phyloP scores from a whole-genome alignment of 2,888 invertebrate genomes.

The Sphinx pinastri region DNA sequence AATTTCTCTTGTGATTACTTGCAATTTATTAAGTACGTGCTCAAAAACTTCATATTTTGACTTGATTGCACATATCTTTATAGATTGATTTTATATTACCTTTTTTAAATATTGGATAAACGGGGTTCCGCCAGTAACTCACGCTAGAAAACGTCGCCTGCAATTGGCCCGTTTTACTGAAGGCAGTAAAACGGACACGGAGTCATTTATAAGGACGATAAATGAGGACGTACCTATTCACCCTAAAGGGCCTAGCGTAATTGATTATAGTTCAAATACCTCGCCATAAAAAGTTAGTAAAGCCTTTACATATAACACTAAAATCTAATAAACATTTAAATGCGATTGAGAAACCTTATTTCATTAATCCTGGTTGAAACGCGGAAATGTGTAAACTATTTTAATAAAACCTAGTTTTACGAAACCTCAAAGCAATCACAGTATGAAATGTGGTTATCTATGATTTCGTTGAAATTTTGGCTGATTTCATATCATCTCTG shows the following conservation, averaged over 20 bases:
- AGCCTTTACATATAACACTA: too few relatives aligned
- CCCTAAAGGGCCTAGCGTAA: too few relatives aligned
- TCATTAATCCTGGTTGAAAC: not conserved
- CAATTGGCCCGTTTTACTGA: too few relatives aligned
- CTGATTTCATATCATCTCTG: conserved; percentile 6
- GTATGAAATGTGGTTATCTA: not conserved
- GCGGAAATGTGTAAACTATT: conserved; percentile 14
- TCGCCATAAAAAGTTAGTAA: not conserved
- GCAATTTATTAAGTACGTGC: not conserved
- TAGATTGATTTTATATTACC: too few relatives aligned
- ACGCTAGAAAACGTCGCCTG: too few relatives aligned
- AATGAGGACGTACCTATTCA: too few relatives aligned
- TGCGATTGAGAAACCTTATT: not conserved
- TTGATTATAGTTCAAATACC: too few relatives aligned
- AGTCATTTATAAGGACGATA: too few relatives aligned
- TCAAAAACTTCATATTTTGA: not conserved
- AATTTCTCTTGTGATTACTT: conserved; percentile 19
- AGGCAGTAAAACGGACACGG: too few relatives aligned
- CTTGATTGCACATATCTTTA: not conserved
- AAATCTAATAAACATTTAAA: too few relatives aligned
- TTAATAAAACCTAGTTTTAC: conserved; percentile 1
- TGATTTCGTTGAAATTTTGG: conserved; percentile 1
- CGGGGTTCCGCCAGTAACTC: too few relatives aligned
- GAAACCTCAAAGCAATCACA: not conserved
- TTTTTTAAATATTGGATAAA: too few relatives aligned